Base-by-base conservation (phyloP, 64 coral and sea anemone species). In the Dendrophyllia cribrosa region DNA sequence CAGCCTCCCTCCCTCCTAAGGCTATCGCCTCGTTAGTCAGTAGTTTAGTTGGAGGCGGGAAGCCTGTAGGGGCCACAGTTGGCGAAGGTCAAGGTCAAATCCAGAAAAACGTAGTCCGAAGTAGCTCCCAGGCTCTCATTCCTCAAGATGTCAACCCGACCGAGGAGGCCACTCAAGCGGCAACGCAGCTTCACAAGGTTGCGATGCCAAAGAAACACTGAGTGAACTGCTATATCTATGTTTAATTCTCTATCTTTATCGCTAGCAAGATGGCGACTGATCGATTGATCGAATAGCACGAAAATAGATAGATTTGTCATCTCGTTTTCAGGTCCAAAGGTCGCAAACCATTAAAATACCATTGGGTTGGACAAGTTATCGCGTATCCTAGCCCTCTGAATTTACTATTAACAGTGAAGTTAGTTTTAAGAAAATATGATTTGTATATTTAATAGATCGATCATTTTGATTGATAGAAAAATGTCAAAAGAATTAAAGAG, bases 101-200 rank as follows among this genome's bases (percentile, higher is more conserved):
- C 23, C 77, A 80, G 25, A 80, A 80, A 52, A 61, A 60, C 77
- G 25, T 78, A 23, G 78, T 43, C 5, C 34, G 61, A 67, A 67
- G 26, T 84, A 22, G 9, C 11, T 47, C 62, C 46, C 80, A 84
- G 44, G 8, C 80, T 67, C 61, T n/a, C 45, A 67, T 84, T 20
- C 80, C 61, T 84, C 60, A 84, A 23, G 62, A 84, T 45, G 13
- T 68, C n/a, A 84, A 67, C 10, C 80, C 80, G 80, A 61, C 80
- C 19, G 3, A 21, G 11, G 80, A 84, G 62, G 0, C 22, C 0
- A 67, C 62, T 7, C 60, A 66, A 45, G 9, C 62, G 67, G 58
- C 80, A 5, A 67, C 62, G 4, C 62, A 66, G 20, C 45, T 66
- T n/a, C 80, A 67, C 20, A 67, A 22, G 9, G 62, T 84, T 5